Conservation (phyloP, 2,888 invertebrate genomes). For the Taenaris catops region DNA sequence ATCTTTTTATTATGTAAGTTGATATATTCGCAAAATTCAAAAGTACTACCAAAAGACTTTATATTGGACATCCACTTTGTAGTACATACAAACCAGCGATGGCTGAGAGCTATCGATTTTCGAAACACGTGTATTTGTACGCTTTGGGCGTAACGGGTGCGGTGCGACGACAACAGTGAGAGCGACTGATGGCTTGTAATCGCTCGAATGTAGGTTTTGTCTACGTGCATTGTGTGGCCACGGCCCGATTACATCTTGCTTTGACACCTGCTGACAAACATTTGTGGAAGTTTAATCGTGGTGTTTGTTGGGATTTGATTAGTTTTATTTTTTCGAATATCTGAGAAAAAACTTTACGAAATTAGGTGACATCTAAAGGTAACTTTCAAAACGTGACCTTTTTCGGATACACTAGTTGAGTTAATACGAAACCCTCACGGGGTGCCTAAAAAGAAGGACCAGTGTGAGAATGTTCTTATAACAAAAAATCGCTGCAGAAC, state of each 20-base stretch:
- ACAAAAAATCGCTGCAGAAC: no score
- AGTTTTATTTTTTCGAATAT: no score
- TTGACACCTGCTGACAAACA: neutral
- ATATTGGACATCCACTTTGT: conserved; percentile 1
- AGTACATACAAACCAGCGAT: conserved; percentile 4
- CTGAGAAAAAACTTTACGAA: no score
- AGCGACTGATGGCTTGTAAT: conserved; percentile 43
- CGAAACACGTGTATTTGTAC: conserved; percentile 15
- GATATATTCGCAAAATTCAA: no score
- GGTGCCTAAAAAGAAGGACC: no score
- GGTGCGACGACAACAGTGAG: conserved; percentile 45
- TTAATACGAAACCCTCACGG: no score
- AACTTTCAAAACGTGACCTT: no score
- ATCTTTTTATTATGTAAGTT: no score
- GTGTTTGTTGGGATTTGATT: neutral
- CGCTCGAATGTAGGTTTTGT: conserved; percentile 39
- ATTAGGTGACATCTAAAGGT: no score
- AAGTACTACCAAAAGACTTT: no score
- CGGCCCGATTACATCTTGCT: conserved; percentile 10
- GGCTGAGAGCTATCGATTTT: conserved; percentile 13
- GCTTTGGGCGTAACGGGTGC: conserved; percentile 27
- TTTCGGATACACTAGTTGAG: no score
- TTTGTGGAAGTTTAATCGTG: neutral
- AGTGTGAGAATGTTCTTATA: no score
- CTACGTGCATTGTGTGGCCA: conserved; percentile 24